A percentile compares a stretch with the other conserved stretches of the same genome.
Conservation (phyloP, 1,140 invertebrate species). For the Cydia splendana region DNA sequence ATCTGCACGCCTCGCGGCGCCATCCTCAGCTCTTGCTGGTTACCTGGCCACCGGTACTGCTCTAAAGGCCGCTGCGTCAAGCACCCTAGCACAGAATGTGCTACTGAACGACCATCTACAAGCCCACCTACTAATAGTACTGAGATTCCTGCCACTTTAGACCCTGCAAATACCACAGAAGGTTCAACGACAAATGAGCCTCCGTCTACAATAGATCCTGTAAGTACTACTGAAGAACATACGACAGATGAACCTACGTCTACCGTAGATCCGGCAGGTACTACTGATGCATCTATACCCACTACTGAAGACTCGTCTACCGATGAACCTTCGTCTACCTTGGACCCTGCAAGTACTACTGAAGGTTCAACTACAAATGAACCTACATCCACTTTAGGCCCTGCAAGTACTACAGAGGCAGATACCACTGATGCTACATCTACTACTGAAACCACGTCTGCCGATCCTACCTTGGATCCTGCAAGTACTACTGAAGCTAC, state of each 20-base stretch:
- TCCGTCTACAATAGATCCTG: not conserved
- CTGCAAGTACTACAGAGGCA: not conserved
- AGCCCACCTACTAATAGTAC: not conserved
- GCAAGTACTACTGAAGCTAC: not conserved
- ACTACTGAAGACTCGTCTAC: no score
- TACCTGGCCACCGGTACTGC: not conserved
- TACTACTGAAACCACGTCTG: no score
- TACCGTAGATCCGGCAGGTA: not conserved
- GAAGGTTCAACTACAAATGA: not conserved
- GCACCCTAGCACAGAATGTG: not conserved
- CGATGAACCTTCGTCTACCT: not conserved
- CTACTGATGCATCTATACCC: no score
- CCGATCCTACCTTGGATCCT: not conserved
- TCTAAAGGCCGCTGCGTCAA: slow-evolving; percentile 19
- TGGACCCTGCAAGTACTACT: not conserved
- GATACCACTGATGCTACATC: no score
- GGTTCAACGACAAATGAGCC: not conserved
- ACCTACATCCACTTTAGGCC: not conserved
- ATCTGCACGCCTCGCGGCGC: not conserved
- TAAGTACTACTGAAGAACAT: not conserved
- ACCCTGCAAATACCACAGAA: not conserved
- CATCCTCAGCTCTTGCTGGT: not conserved
- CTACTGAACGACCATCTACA: not conserved
- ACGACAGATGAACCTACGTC: no score
- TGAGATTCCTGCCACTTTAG: no score